phyloP scores from a whole-genome alignment of 2,797 vertebrate species.

The Merluccius polli region DNA sequence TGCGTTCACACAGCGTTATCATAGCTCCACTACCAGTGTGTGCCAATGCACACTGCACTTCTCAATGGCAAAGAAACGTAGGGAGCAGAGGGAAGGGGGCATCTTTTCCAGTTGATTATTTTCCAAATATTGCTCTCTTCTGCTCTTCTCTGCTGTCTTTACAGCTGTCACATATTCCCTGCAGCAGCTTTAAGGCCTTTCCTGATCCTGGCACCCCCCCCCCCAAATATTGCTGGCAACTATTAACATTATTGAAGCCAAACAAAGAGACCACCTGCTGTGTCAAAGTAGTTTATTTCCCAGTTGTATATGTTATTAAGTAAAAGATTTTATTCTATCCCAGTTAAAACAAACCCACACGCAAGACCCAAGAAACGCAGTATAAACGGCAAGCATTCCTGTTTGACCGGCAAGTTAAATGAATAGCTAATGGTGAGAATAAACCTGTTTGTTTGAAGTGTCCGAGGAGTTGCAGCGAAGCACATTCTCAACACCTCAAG shows the following conservation, averaged over 20 bases:
- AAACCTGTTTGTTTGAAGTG: neutral
- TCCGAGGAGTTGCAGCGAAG: neutral
- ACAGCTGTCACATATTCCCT: neutral
- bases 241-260: neutral
- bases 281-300: neutral
- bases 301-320: neutral
- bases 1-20: too few species aligned
- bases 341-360: neutral
- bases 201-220: too few species aligned
- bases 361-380: neutral
- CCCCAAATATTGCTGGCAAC: neutral
- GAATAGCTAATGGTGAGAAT: neutral
- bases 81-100: too few species aligned
- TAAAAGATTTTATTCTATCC: neutral
- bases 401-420: neutral
- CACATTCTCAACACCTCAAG: neutral
- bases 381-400: neutral
- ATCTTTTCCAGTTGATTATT: neutral
- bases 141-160: neutral
- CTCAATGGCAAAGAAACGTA: neutral
- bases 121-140: neutral
- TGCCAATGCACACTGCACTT: neutral
- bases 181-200: neutral
- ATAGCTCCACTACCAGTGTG: neutral
- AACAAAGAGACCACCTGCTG: neutral